phyloP scores from a whole-genome alignment of 2,113 vertebrate species.

The Butorides virescens region DNA sequence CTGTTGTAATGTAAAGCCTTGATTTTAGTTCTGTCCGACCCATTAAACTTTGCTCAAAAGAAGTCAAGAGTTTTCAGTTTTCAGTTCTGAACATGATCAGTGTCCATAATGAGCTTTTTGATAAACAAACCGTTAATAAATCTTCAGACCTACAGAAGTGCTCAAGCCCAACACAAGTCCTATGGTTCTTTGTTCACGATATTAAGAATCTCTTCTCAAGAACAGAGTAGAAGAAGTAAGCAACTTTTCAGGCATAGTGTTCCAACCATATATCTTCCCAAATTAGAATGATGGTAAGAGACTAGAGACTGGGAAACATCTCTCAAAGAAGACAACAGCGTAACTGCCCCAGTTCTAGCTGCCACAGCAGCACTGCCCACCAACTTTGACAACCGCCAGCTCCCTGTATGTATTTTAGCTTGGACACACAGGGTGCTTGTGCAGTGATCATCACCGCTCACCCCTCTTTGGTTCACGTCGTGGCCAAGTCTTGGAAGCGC shows the following conservation, averaged over 20 bases:
- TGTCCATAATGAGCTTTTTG: not conserved
- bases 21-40: not conserved
- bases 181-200: rapidly evolving
- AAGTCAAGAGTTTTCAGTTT: not conserved
- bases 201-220: not conserved
- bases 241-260: not conserved
- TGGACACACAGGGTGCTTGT: not conserved
- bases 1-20: not conserved
- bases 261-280: not conserved
- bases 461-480: not conserved
- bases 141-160: not conserved
- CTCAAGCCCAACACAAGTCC: not conserved
- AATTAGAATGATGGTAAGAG: not conserved
- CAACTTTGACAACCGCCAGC: not conserved
- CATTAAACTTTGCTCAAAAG: not conserved
- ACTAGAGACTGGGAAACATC: not conserved
- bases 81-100: not conserved
- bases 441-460: not conserved
- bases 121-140: not conserved
- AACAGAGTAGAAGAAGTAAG: not conserved
- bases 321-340: rapidly evolving
- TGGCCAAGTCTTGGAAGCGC: not conserved
- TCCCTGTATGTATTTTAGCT: not conserved
- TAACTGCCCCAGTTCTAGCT: not conserved
- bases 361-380: not conserved